These are phyloP conservation scores for Palaemon carinicauda DNA, from an alignment of 1,140 invertebrate species.

Conservation along the genomic window DNA sequence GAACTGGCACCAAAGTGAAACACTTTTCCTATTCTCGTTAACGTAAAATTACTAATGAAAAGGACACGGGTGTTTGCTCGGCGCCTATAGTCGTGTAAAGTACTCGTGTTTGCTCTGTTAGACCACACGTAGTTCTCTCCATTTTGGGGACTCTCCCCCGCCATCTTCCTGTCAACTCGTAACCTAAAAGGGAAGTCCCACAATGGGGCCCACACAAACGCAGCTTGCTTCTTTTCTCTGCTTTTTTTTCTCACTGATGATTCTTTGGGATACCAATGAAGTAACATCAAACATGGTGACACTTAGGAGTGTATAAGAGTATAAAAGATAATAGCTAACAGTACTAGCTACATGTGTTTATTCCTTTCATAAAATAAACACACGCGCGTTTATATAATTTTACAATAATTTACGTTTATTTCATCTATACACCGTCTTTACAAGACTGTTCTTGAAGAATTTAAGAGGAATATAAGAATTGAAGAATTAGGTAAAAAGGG, in stretches of 20 bases:
- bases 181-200: neutral
- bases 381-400: too few species aligned
- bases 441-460: neutral
- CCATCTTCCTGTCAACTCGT: neutral
- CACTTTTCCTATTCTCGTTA: neutral
- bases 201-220: neutral
- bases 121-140: neutral
- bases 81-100: neutral
- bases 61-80: neutral
- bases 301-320: too few species aligned
- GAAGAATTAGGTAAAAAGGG: neutral
- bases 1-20: neutral
- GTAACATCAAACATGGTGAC: too few species aligned
- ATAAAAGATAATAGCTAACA: too few species aligned
- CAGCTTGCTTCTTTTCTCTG: neutral
- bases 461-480: neutral
- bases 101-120: neutral
- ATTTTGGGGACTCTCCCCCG: neutral
- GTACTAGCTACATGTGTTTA: too few species aligned
- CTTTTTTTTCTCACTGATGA: neutral
- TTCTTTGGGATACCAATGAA: neutral
- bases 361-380: too few species aligned
- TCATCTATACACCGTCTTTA: neutral
- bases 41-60: slow-evolving; percentile 20
- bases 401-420: neutral